Evolutionary conservation across 2,113 vertebrate species (phyloP), one percentile per base, ranked within the genome.

Genomic region (Hemiscyllium ocellatum): DNA sequence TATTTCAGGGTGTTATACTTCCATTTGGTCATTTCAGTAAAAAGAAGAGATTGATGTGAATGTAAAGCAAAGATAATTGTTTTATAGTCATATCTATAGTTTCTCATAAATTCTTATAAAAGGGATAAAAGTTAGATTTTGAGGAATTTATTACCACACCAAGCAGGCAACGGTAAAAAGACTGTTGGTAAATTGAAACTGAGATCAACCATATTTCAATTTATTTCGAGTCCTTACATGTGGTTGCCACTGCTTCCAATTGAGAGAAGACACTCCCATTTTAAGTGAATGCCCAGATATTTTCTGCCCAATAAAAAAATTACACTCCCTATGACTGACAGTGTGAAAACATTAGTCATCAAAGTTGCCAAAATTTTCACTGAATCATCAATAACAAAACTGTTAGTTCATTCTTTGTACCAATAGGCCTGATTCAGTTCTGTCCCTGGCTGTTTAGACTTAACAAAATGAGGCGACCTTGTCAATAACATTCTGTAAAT

Each of bases 61-160:
- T 66, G 56, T 66, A 66, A 93, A 93, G 89, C 29, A 22, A 61
- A 93, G 89, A 93, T 66, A 33, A 66, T 65, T 37, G 61, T n/a
- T 93, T 68, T 93, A 93, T 42, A 22, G 37, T 93, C 61, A 93
- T 68, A 37, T 66, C n/a, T 93, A 91, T 29, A n/a, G n/a, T 91
- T 37, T 93, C 56, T 42, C 37, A 93, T 66, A 66, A 66, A 93
- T 61, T 61, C 19, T 20, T 93, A 61, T 61, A 61, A 93, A 68
- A 93, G 61, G 61, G 89, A 66, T n/a, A 26, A 91, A 93, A 93
- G 37, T 37, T 95, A 52, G 12, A 26, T 95, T 70, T 95, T 95
- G n/a, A 52, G 69, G 72, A 95, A 69, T 50, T 47, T 52, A 47
- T 72, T 76, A 68, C 5, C 24, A 72, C 72, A 13, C 50, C 13